Evolutionary conservation across 2,797 vertebrate species (phyloP).

Genomic region (Centroberyx gerrardi): DNA sequence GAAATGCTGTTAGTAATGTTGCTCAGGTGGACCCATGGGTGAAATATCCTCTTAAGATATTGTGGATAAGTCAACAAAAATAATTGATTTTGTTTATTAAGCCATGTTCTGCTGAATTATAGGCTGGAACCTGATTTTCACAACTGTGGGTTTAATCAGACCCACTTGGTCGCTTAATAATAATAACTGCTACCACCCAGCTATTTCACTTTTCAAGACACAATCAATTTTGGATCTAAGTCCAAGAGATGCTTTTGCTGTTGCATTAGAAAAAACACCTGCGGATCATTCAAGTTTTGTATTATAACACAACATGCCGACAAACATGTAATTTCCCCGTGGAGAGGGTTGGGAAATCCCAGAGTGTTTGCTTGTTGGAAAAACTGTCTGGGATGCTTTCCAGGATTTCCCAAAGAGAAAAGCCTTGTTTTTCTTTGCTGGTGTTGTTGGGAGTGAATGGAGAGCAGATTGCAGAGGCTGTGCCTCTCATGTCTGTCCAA

Average conservation of each 20-base stretch:
- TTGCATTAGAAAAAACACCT: slow-evolving; percentile 41
- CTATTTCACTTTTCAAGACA: slow-evolving; percentile 34
- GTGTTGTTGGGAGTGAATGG: slow-evolving; percentile 79
- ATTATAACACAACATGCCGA: slow-evolving; percentile 58
- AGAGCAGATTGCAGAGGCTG: slow-evolving; percentile 81
- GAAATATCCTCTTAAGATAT: slow-evolving; percentile 14
- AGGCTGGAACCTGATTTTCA: slow-evolving; percentile 13
- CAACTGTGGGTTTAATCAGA: slow-evolving; percentile 44
- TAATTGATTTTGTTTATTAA: slow-evolving; percentile 49
- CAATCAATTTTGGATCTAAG: slow-evolving; percentile 25
- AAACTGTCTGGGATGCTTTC: slow-evolving; percentile 81
- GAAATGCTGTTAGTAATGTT: slow-evolving; percentile 18
- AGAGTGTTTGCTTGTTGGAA: slow-evolving; percentile 77
- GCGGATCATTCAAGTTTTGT: slow-evolving; percentile 57
- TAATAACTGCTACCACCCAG: slow-evolving; percentile 32
- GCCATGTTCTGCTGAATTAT: slow-evolving; percentile 36
- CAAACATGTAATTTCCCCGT: slow-evolving; percentile 66
- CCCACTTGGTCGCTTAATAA: slow-evolving; percentile 36
- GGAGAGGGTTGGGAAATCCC: slow-evolving; percentile 63
- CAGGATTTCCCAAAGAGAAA: slow-evolving; percentile 81
- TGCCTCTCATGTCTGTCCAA: slow-evolving; percentile 86
- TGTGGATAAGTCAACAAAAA: slow-evolving; percentile 28
- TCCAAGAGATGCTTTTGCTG: slow-evolving; percentile 31
- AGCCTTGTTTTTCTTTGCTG: slow-evolving; percentile 76
- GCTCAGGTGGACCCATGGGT: background rate